Percentiles rank a stretch among this genome's conserved stretches.
Conservation (phyloP, 2,888 invertebrate species). For the Polydrusus cervinus region DNA sequence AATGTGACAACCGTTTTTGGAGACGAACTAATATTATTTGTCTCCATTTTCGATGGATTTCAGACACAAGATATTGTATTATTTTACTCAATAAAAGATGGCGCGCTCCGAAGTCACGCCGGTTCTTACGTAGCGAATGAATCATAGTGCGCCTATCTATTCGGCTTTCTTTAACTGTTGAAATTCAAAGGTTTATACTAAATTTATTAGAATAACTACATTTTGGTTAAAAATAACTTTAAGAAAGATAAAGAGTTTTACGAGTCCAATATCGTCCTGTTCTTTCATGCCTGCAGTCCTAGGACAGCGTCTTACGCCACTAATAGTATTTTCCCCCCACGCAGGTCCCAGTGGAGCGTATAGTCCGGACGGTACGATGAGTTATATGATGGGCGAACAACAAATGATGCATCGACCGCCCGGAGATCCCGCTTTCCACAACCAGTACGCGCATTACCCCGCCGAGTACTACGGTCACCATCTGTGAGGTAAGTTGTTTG, state of each 20-base stretch:
- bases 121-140: too few species aligned
- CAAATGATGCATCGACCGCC: constrained; percentile 98
- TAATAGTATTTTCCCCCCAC: constrained; percentile 91
- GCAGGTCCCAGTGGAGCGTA: constrained; percentile 96
- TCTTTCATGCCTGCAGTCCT: constrained; percentile 59
- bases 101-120: too few species aligned
- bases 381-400: constrained; percentile 98
- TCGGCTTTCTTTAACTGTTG: too few species aligned
- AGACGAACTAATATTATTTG: too few species aligned
- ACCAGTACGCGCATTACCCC: constrained; percentile 93
- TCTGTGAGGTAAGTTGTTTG: constrained; percentile 76
- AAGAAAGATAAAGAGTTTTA: background rate
- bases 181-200: too few species aligned
- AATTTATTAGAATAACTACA: too few species aligned
- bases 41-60: too few species aligned
- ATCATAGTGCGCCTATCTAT: too few species aligned
- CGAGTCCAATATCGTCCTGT: background rate
- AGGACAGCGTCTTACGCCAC: constrained; percentile 75
- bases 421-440: constrained; percentile 94
- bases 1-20: too few species aligned
- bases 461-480: constrained; percentile 96
- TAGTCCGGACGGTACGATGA: constrained; percentile 96
- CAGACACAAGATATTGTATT: too few species aligned
- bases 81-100: too few species aligned
- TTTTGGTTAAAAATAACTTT: background rate